Base-by-base conservation (phyloP, 1,140 invertebrate species). In the Drosophila pseudoobscura region DNA sequence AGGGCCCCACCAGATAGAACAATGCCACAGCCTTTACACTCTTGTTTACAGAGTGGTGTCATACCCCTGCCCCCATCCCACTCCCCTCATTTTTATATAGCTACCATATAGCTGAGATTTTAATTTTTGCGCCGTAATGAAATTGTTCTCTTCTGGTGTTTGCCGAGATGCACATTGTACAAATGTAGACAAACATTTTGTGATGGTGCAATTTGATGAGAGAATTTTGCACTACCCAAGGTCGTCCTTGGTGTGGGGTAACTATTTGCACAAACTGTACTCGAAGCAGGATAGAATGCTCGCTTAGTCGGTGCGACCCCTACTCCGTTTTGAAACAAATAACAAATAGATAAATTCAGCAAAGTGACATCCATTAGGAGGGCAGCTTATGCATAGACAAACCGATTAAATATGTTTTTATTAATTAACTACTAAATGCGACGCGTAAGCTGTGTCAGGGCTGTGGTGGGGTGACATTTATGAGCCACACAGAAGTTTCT, bases 361-460 rank as follows among this genome's bases (percentile, higher is more conserved):
- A 58, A 49, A 51, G 43, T 44, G 43, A 58, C 53, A 45, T 54
- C 54, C n/a, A 24, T 54, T 49, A 47, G 22, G 69, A 65, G 59
- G 72, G 35, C 72, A 74, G 11, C 52, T 57, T 44, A 22, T 56
- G 53, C 53, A 56, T 44, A 31, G 31, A 31, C 8, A 31, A 73
- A 64, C 35, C 17, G 29, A 56, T 43, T 35, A 20, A 52, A 52
- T 63, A 49, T 2, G 53, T 50, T 54, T 47, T 52, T 44, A 53
- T 53, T 74, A 57, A 74, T 74, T 74, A 74, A 49, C 20, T 74
- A 74, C 74, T 41, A 8, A 65, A 74, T 52, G 44, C 70, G 61
- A 13, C 44, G 52, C 54, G 44, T 47, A 24, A 35, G 64, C 20
- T 69, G 24, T 26, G 24, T 26, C 66, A 69, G n/a, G 66, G 71